Conservation (phyloP, 2,797 vertebrate genomes). For the Numenius phaeopus region DNA sequence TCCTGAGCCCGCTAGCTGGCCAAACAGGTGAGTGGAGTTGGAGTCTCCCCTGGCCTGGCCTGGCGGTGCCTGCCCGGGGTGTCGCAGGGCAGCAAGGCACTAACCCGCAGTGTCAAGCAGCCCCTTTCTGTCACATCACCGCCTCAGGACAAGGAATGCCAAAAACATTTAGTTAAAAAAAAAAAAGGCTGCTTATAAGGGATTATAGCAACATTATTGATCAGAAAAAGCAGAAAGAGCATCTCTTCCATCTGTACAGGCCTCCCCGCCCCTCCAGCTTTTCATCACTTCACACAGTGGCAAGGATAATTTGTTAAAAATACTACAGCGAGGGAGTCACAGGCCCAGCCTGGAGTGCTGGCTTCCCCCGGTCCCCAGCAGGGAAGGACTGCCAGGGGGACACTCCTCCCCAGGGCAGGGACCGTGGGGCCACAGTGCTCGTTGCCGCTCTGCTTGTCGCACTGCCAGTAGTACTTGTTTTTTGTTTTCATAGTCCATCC, state of each 20-base stretch:
- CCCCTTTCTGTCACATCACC: neutral
- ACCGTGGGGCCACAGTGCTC: accelerated
- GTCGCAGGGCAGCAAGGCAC: neutral
- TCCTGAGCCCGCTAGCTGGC: neutral
- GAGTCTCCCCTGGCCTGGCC: neutral
- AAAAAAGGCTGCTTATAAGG: neutral
- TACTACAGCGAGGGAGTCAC: neutral
- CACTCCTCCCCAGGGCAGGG: neutral
- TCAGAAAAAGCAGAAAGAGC: conserved; percentile 17
- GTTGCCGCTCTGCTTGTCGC: neutral
- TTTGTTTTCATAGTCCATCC: neutral
- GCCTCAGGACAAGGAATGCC: neutral
- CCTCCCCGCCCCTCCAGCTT: neutral
- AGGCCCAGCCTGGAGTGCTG: neutral
- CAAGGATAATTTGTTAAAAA: conserved; percentile 38
- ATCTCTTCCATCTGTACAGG: neutral
- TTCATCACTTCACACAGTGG: conserved; percentile 54
- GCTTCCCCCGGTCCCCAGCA: neutral
- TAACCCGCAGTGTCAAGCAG: neutral
- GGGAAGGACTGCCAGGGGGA: neutral
- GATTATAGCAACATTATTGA: neutral
- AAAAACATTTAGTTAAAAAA: neutral
- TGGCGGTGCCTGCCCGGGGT: neutral
- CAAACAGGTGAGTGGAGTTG: neutral
- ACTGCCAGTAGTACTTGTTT: neutral